Conservation (phyloP, 1,140 invertebrate genomes). For the Plodia interpunctella region DNA sequence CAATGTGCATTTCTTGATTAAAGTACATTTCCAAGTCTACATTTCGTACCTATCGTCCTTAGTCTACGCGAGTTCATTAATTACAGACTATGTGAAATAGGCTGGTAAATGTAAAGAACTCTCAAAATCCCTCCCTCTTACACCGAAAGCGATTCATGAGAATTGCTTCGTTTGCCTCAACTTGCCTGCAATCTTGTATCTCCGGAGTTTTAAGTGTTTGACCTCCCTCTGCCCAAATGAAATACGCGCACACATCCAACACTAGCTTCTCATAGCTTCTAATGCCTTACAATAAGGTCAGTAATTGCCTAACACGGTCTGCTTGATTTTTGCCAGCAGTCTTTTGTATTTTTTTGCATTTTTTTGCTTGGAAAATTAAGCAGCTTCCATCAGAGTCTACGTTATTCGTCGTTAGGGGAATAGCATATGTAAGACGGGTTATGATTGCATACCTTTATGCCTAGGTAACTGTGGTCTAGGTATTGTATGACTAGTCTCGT, state of each 20-base stretch:
- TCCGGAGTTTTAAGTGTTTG: conserved; percentile 62
- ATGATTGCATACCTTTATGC: background rate
- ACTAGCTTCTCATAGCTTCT: conserved; percentile 23
- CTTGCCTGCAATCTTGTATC: conserved; percentile 66
- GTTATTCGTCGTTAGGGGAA: conserved; percentile 20
- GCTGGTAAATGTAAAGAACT: conserved; percentile 13
- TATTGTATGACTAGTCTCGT: background rate
- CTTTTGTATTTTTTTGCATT: conserved; percentile 53
- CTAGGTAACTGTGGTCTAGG: background rate
- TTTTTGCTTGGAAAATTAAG: conserved; percentile 46
- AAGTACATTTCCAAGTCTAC: too few relatives aligned
- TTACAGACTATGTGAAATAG: background rate
- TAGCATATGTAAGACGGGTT: background rate
- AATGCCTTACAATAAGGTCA: conserved; percentile 24
- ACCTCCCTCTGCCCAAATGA: conserved; percentile 48
- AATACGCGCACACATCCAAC: conserved; percentile 37
- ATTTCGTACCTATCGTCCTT: too few relatives aligned
- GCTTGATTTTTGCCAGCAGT: conserved; percentile 27
- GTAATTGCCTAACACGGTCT: conserved; percentile 22
- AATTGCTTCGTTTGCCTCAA: conserved; percentile 64
- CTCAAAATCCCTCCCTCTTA: conserved; percentile 33
- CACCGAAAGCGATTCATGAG: conserved; percentile 57
- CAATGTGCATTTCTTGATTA: too few relatives aligned
- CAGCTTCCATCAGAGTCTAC: conserved; percentile 39
- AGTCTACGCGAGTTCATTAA: too few relatives aligned